These are phyloP conservation scores for Pocillopora damicornis DNA, from an alignment of 64 coral and sea anemone genomes.

Conservation along the genomic window DNA sequence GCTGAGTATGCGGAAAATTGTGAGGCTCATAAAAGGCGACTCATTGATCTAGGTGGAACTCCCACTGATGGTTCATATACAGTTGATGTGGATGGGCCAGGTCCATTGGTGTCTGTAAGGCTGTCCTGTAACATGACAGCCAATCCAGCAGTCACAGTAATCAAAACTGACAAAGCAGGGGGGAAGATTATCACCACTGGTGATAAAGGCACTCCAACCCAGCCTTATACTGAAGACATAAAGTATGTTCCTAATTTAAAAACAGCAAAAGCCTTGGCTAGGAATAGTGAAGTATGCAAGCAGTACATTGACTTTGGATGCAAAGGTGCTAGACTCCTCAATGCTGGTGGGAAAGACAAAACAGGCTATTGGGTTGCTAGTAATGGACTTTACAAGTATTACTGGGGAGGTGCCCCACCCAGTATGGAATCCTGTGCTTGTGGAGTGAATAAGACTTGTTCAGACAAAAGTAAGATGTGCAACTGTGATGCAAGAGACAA, in stretches of 20 bases:
- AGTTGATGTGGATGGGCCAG: constrained; percentile 82
- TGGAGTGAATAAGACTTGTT: constrained; percentile 46
- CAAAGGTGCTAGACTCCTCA: constrained; percentile 56
- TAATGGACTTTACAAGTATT: constrained; percentile 48
- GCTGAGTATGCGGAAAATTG: constrained; percentile 49
- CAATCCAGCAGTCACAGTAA: not conserved
- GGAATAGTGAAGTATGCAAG: constrained; percentile 54
- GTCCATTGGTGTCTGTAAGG: constrained; percentile 11
- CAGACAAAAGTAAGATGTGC: constrained; percentile 33
- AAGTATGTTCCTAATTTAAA: constrained; percentile 46
- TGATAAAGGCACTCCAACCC: constrained; percentile 39
- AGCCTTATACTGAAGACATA: constrained; percentile 23
- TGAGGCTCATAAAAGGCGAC: constrained; percentile 16
- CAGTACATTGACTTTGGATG: constrained; percentile 82
- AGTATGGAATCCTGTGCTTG: constrained; percentile 57
- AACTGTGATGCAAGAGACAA: constrained; percentile 76
- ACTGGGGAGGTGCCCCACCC: constrained; percentile 70
- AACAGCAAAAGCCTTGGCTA: constrained; percentile 66
- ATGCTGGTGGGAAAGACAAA: not conserved
- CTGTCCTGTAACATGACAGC: constrained; percentile 74
- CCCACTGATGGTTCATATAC: constrained; percentile 31
- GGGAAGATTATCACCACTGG: constrained; percentile 11
- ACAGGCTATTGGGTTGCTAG: constrained; percentile 63
- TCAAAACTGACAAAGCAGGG: not conserved
- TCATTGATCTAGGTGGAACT: not conserved